Percentiles rank a stretch among this genome's conserved stretches.
Conservation (phyloP, 2,888 invertebrate genomes). For the Nowickia ferox region DNA sequence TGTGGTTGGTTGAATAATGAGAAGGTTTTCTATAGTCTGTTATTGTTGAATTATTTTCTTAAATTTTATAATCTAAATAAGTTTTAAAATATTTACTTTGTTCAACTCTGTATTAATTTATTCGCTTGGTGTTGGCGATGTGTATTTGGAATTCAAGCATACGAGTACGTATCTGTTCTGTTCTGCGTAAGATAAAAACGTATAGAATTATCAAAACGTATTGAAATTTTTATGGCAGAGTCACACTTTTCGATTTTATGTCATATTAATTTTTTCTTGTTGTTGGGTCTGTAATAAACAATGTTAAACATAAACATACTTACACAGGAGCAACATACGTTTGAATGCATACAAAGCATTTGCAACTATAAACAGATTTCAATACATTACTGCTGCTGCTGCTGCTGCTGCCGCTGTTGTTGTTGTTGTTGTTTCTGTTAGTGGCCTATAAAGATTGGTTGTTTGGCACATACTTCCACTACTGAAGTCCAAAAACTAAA, state of each 20-base stretch:
- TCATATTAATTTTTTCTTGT: slow-evolving; percentile 43
- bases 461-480: slow-evolving; percentile 56
- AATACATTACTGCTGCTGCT: too few relatives aligned
- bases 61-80: neutral
- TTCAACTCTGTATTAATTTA: slow-evolving; percentile 42
- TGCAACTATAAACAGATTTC: too few relatives aligned
- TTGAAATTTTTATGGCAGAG: slow-evolving; percentile 50
- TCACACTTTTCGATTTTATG: slow-evolving; percentile 66
- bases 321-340: slow-evolving; percentile 11
- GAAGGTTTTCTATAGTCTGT: too few relatives aligned
- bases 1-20: too few relatives aligned
- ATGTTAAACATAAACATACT: slow-evolving; percentile 27
- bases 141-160: slow-evolving; percentile 52
- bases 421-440: neutral
- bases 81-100: slow-evolving; percentile 11
- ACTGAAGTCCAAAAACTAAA: slow-evolving; percentile 55
- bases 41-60: too few relatives aligned
- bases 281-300: slow-evolving; percentile 35
- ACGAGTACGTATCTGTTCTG: slow-evolving; percentile 27
- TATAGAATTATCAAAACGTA: slow-evolving; percentile 16
- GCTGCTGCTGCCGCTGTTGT: too few relatives aligned
- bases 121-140: neutral
- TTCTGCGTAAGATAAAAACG: slow-evolving; percentile 6
- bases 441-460: slow-evolving; percentile 42
- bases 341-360: too few relatives aligned